Base-by-base conservation (phyloP, 2,797 vertebrate species). In the Rhabdophis nuchalis region DNA sequence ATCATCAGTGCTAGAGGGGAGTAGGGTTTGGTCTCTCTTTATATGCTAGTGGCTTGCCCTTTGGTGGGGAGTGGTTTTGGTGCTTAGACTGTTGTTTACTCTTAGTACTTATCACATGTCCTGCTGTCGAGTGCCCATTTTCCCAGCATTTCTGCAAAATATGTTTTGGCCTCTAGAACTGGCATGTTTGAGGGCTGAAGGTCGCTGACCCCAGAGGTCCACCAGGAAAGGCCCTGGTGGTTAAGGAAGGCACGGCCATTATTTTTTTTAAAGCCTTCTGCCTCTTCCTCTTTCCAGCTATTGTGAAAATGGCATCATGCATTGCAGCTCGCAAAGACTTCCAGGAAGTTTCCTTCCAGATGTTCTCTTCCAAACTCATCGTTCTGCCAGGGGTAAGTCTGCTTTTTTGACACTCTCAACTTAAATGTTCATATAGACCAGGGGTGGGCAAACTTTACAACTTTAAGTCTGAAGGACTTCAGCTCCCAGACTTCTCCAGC, bases 291-390 rank as follows among this genome's bases (percentile, higher is more conserved):
- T 96, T 92, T 96, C 56, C 93, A 99, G 99, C 96, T 98, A 98
- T 97, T 99, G 99, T 94, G 98, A 99, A 96, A 97, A 98, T 0
- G 99, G 99, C 46, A 96, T 98, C 93, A 99, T 99, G 99, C 98
- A 95, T 91, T 99, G 99, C 89, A 99, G 97, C 94, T 97, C 97
- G 3, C 96, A 96, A 29, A 97, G 98, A 94, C 92, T 41, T 87
- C 97, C 97, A 0, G 97, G 97, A 41, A 95, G 93, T 91, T 96
- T 98, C 95, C 95, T 98, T 91, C 97, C 98, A 18, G 98, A 98
- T 68, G 82, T 97, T n/a, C 98, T 98, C 93, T 96, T 98, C 93
- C 96, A 98, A 4, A 97, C 97, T 58, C 94, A 96, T 29, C 95
- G 97, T 56, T 97, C 98, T 92, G 97, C 97, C 92, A 98, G 99